phyloP scores from a whole-genome alignment of 2,113 vertebrate genomes.

The Ictidomys tridecemlineatus region DNA sequence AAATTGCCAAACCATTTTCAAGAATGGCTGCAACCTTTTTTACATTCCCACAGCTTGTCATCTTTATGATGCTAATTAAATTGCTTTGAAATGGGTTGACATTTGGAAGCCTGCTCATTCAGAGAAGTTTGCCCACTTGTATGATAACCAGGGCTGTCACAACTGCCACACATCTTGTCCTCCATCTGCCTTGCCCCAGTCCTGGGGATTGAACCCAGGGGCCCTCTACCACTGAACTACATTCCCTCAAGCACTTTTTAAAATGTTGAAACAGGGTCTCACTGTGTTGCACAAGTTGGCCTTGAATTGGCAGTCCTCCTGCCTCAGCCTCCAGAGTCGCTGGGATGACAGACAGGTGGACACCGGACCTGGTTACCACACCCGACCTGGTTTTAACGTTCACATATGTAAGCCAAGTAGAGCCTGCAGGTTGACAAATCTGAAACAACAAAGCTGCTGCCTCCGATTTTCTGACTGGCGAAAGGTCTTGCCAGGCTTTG shows the following conservation, averaged over 20 bases:
- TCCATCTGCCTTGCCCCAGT: too few species aligned
- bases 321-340: too few species aligned
- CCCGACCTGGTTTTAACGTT: not conserved
- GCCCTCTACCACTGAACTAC: too few species aligned
- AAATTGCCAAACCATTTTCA: not conserved
- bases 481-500: slow-evolving; percentile 66
- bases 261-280: too few species aligned
- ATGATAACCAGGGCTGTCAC: not conserved
- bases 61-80: not conserved
- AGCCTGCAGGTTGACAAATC: slow-evolving; percentile 24
- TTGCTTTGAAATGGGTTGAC: not conserved
- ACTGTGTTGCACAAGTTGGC: too few species aligned
- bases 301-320: too few species aligned
- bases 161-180: too few species aligned
- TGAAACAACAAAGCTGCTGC: slow-evolving; percentile 63
- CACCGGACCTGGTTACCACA: not conserved
- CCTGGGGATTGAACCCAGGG: too few species aligned
- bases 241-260: too few species aligned
- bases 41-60: not conserved
- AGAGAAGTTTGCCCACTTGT: not conserved
- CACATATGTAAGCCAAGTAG: not conserved
- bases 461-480: slow-evolving; percentile 70
- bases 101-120: not conserved
- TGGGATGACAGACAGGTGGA: too few species aligned
- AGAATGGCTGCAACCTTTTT: not conserved